Base-by-base conservation (phyloP, 2,888 invertebrate species). In the Morpho deidamia region DNA sequence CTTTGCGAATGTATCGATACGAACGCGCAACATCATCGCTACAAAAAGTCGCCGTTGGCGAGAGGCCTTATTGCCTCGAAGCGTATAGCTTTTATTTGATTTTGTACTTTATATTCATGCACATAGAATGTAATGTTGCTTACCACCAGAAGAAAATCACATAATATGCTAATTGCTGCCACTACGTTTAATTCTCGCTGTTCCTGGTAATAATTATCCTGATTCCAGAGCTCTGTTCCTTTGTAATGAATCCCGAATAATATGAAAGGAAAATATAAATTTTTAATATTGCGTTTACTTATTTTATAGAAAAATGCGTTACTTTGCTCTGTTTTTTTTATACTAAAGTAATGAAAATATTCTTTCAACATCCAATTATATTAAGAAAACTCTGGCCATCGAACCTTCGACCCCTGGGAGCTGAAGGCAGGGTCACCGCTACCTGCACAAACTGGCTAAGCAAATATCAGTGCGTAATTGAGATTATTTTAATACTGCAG, bases 151-250 rank as follows among this genome's bases (percentile, higher is more conserved):
- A 39, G 56, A 53, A 54, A 59, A 59, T 59, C 51, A 50, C 56
- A 49, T 56, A 56, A 56, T 56, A 56, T 56, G 53, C 49, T 56
- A 56, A 56, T 56, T 53, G 53, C 49, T 53, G 49, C 49, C 52
- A 53, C 52, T 56, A 52, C 51, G 56, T 54, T 53, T 56, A 59
- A 51, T 56, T 56, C 53, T 44, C 56, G 40, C 53, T 56, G 54
- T 56, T 59, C 56, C 56, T 56, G 59, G 43, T 54, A 56, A 56
- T 59, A 59, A 59, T 59, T 54, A 56, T 56, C 53, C 56, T 51
- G 51, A 53, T 55, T 51, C 51, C 48, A 51, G 44, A 40, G 41
- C 32, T 44, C 45, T 45, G 43, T 43, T 51, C 35, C 41, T n/a
- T 39, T 45, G 44, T 44, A 56, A 56, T 52, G 48, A 51, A 51